Evolutionary conservation across 2,888 invertebrate species (phyloP).

Genomic region (Gerris lacustris): DNA sequence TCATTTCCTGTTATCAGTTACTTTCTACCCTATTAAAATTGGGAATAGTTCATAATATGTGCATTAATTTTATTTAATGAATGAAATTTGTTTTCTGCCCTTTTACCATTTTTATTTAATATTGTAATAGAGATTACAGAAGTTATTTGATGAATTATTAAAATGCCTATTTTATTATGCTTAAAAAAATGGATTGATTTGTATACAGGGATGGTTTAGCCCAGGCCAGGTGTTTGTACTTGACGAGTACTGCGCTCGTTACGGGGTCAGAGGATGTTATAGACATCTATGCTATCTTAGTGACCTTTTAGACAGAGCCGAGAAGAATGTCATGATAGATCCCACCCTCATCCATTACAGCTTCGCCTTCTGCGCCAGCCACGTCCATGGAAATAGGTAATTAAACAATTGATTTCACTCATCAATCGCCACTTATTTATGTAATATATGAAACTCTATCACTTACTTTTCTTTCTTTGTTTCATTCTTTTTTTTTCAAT

Average conservation of each 20-base stretch:
- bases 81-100: too few relatives aligned
- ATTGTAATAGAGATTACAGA: too few relatives aligned
- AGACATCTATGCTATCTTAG: slow-evolving; percentile 91
- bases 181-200: too few relatives aligned
- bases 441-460: not conserved
- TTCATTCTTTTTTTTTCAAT: not conserved
- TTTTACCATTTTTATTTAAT: too few relatives aligned
- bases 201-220: slow-evolving; percentile 90
- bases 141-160: too few relatives aligned
- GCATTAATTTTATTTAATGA: too few relatives aligned
- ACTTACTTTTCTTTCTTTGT: not conserved
- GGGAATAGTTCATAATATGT: too few relatives aligned
- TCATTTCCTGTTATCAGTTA: too few relatives aligned
- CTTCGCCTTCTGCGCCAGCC: slow-evolving; percentile 98
- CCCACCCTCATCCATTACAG: slow-evolving; percentile 98
- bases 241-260: slow-evolving; percentile 94
- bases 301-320: slow-evolving; percentile 87
- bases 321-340: slow-evolving; percentile 86
- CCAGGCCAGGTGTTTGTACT: slow-evolving; percentile 97
- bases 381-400: slow-evolving; percentile 97
- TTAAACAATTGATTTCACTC: slow-evolving; percentile 27
- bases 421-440: not conserved
- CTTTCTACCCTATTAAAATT: too few relatives aligned
- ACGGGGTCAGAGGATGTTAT: slow-evolving; percentile 93
- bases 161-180: too few relatives aligned